A percentile compares a stretch with the other conserved stretches of the same genome.
phyloP scores from a whole-genome alignment of 2,113 vertebrate species.

The Progne subis region DNA sequence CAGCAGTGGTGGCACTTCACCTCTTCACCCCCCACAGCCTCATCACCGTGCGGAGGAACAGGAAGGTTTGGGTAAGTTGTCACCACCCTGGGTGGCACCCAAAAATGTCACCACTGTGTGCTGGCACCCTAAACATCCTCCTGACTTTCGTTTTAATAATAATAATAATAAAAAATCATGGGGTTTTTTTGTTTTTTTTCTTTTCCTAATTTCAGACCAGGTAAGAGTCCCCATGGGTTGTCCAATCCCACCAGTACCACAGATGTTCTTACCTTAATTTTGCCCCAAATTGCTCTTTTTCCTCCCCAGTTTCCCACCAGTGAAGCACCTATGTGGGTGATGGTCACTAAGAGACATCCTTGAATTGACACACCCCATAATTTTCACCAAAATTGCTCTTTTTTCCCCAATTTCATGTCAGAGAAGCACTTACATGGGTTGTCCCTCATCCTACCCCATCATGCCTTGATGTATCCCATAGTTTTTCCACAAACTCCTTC shows the following conservation, averaged over 20 bases:
- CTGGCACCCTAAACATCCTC: neutral
- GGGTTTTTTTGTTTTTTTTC: accelerated
- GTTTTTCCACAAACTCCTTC: neutral
- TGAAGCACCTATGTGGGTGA: neutral
- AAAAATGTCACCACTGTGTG: neutral
- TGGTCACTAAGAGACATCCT: neutral
- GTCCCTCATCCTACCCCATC: neutral
- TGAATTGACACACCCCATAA: neutral
- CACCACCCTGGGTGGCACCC: too few species aligned
- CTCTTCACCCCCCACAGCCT: neutral
- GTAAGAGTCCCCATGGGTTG: neutral
- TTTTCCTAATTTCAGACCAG: neutral
- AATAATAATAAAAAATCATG: neutral
- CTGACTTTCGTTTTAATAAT: accelerated
- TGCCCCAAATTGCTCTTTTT: neutral
- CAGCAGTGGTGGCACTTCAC: neutral
- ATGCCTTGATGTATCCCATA: neutral
- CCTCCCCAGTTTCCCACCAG: neutral
- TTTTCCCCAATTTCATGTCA: neutral
- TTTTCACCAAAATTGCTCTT: neutral
- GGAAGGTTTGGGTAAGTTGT: neutral
- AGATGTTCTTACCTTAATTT: neutral
- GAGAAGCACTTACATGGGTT: neutral
- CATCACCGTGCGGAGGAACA: neutral
- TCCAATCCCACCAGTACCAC: neutral